Base-by-base conservation (phyloP, 1,140 invertebrate genomes). In the Agrypnia vestita region DNA sequence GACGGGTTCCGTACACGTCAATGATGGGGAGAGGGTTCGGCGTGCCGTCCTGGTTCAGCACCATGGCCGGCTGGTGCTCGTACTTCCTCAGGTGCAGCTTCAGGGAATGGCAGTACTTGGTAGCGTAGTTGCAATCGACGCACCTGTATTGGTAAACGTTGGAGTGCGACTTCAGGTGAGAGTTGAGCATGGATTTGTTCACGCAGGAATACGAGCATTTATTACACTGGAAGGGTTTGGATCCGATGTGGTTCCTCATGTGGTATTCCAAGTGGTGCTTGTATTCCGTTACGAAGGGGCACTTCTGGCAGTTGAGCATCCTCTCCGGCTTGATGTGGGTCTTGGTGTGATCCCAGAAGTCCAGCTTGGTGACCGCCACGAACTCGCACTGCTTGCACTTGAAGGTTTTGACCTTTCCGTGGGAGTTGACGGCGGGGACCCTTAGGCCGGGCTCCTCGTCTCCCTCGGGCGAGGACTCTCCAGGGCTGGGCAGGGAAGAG, bases 221-320 rank as follows among this genome's bases (percentile, higher is more conserved):
- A 67, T 92, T 90, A 87, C 99, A 99, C 85, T 98, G 97, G 90
- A 97, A 99, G 0, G 98, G 98, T 85, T 99, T 99, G 0, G 95
- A 96, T 8, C 97, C 97, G 83, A 95, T 93, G 86, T 99, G 99
- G 86, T 99, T 99, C 8, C 97, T 91, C 84, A 99, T 91, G 86
- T 99, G 99, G 85, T 99, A 99, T 84, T 99, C 98, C 12, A 99
- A 87, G 84, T 99, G 99, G 86, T 99, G 99, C 84, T 99, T 99
- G 89, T 97, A 98, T 86, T 99, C 98, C 0, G 99, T 99, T 0
- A 99, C 97, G 86, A 99, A 99, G 0, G 96, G 95, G 86, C 99
- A 99, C 84, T 95, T 93, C 0, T 95, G 94, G 84, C 99, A 99
- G 44, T 93, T 93, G 0, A 99, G 89, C 76, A 98, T 90, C 85